Base-by-base conservation (phyloP, 2,113 vertebrate species). In the Rutilus rutilus region DNA sequence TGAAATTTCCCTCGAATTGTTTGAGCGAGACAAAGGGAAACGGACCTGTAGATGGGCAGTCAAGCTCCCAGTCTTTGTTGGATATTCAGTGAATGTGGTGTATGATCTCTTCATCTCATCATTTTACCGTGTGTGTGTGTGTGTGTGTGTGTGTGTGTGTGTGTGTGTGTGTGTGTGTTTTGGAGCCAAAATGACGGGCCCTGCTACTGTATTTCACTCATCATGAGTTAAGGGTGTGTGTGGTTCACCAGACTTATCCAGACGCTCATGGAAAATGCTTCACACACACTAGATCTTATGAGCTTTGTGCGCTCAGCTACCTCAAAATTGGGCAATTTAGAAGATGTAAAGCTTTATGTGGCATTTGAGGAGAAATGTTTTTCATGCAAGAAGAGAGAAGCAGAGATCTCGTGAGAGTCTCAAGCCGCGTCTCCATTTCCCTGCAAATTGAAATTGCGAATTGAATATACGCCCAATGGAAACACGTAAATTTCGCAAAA, bases 231-330 rank as follows among this genome's bases (percentile, higher is more conserved):
- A 88, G 86, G 2, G 59, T 92, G 59, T 92, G 77, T 79, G 92
- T 78, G 90, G 92, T 85, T 92, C 86, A 82, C 90, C 77, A 64
- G 84, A 84, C 30, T 88, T 90, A 90, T 85, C 69, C 45, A 67
- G 79, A 78, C 36, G 77, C 89, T 92, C 87, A 93, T 93, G 93
- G 93, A 93, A 93, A 93, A 88, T 65, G 57, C 77, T 59, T 62
- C 57, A 39, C 52, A 39, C 77, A 62, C 75, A 54, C 50, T 77
- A 77, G 33, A 79, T 62, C 33, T 60, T 62, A 79, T 25, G 52
- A 79, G 77, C 54, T 79, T 60, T 79, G 57, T 79, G 57, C 75
- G 12, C 50, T 54, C 50, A 19, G 47, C 45, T 54, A 19, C 17
- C 50, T 54, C 47, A 76, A 52, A 76, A 17, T 52, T 17, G 47